Evolutionary conservation across 2,113 vertebrate genomes (phyloP).

Genomic region (Acanthisitta chloris): DNA sequence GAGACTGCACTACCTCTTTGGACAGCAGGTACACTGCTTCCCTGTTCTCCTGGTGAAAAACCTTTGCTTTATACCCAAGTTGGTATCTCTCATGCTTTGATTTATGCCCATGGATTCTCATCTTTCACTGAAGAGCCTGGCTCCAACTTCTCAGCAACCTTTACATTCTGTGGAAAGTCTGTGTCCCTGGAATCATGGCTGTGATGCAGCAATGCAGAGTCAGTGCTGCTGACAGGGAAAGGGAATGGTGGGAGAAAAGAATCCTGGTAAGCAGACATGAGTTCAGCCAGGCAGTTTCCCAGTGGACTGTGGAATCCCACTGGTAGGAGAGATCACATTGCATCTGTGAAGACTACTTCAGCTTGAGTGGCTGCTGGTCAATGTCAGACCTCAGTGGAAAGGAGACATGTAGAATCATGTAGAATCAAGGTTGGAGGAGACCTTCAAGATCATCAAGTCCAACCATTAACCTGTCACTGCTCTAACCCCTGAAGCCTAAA

Average conservation of each 20-base stretch:
- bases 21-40: background rate
- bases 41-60: background rate
- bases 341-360: background rate
- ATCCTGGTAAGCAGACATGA: background rate
- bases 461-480: no score
- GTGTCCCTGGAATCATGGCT: background rate
- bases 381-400: background rate
- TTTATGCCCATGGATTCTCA: background rate
- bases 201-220: background rate
- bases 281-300: background rate
- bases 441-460: no score
- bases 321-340: background rate
- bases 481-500: no score
- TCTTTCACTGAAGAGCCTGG: background rate
- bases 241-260: background rate
- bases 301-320: background rate
- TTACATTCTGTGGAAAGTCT: background rate
- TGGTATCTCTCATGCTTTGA: background rate
- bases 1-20: no score
- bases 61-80: background rate
- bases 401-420: no score
- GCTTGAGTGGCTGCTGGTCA: background rate
- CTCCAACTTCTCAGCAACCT: background rate
- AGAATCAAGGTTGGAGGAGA: no score
- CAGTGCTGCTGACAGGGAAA: background rate